Evolutionary conservation across 2,888 invertebrate species (phyloP), one percentile per base, ranked within the genome.

Genomic region (Calliopum simillimum): DNA sequence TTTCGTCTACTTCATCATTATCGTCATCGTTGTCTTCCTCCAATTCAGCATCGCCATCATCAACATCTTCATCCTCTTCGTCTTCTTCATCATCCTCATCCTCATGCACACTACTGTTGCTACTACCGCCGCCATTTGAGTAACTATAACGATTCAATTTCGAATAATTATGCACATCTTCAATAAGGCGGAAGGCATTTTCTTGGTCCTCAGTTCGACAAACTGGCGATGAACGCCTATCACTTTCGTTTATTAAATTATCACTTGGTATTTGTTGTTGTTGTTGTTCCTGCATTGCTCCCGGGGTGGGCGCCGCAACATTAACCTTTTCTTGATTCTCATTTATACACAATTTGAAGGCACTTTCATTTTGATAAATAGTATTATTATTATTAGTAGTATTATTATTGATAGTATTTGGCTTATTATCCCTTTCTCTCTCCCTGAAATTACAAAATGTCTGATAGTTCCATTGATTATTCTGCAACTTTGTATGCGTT

Each of bases 161-260:
- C 21, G 86, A 86, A 78, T 86, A 86, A 73, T 86, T 86, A 71
- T 86, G 85, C 56, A 86, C 86, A 76, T 84, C 84, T 73, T 86
- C 82, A 70, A 86, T 84, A 73, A 79, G 82, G 61, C 83, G 82
- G 80, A 82, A 86, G 78, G 86, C 86, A 82, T 83, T 79, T 80
- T 85, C 85, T 79, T 85, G 86, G 83, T 85, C 81, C 75, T 83
- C 80, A 74, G 82, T 84, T 72, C 82, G 78, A 74, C 79, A 66
- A 55, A 69, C 44, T 44, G 66, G 19, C 46, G 71, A 59, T n/a
- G 55, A 19, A 13, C 49, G 64, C 56, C 58, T 62, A 65, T 66
- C 64, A 63, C 56, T 16, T 14, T 59, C 55, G 41, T 13, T 44
- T 33, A 33, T 55, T 25, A n/a, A 16, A 8, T n/a, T 13, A 46